phyloP scores from a whole-genome alignment of 2,797 vertebrate genomes.

The Cuculus canorus region DNA sequence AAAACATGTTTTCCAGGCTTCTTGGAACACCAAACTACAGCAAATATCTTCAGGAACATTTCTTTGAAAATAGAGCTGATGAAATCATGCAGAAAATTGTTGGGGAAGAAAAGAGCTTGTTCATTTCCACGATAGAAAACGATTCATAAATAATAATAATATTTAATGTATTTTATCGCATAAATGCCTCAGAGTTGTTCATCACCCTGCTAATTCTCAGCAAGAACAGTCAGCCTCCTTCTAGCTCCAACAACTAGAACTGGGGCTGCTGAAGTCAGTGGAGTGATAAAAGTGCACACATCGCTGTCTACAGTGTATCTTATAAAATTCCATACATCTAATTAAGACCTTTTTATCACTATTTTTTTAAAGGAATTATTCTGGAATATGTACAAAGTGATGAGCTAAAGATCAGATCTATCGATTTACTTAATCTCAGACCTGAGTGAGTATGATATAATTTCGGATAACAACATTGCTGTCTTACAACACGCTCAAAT shows the following conservation, averaged over 20 bases:
- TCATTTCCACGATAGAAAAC: not conserved
- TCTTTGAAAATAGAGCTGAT: not conserved
- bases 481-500: not conserved
- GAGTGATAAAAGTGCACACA: not conserved
- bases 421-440: slow-evolving; percentile 89
- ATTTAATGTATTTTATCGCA: not conserved
- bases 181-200: not conserved
- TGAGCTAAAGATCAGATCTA: slow-evolving; percentile 85
- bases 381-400: slow-evolving; percentile 89
- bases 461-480: not conserved
- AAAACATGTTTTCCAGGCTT: not conserved
- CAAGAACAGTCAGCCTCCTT: not conserved
- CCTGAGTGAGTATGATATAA: slow-evolving; percentile 79
- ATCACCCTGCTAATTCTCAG: not conserved
- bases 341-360: not conserved
- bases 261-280: not conserved
- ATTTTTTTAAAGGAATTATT: slow-evolving; percentile 86
- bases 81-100: not conserved
- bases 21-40: not conserved
- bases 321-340: not conserved
- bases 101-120: not conserved
- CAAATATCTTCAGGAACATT: not conserved
- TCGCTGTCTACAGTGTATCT: not conserved
- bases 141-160: not conserved
- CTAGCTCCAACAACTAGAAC: not conserved